Conservation (phyloP, 2,797 vertebrate genomes). For the Etheostoma nigrum region DNA sequence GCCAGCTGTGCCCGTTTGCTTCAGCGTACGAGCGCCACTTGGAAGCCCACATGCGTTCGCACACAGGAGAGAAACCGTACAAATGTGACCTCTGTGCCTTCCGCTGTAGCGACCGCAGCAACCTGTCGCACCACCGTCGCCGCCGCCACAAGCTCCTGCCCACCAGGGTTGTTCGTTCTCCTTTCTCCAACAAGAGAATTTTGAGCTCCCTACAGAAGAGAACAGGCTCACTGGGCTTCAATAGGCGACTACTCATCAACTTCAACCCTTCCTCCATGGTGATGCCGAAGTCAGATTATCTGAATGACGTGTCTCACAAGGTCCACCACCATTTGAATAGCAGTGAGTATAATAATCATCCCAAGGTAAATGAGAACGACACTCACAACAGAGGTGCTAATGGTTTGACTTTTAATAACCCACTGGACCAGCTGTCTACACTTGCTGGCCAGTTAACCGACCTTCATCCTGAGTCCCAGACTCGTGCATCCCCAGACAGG, state of each 20-base stretch:
- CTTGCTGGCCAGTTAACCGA: conserved; percentile 92
- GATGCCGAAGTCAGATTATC: conserved; percentile 90
- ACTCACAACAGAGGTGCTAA: conserved; percentile 80
- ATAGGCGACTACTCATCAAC: conserved; percentile 92
- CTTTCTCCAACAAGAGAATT: conserved; percentile 94
- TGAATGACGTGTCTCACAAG: conserved; percentile 86
- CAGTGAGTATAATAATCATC: conserved; percentile 75
- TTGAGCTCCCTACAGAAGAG: conserved; percentile 95
- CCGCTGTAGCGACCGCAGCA: conserved; percentile 98
- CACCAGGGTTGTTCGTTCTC: conserved; percentile 89
- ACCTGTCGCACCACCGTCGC: conserved; percentile 96
- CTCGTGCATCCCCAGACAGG: conserved; percentile 85
- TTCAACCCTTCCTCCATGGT: conserved; percentile 90
- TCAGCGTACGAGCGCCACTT: conserved; percentile 98
- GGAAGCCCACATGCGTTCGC: conserved; percentile 98
- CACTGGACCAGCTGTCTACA: conserved; percentile 94
- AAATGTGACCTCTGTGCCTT: conserved; percentile 98
- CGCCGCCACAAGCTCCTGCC: conserved; percentile 97
- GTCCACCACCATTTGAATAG: conserved; percentile 75
- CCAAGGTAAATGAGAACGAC: conserved; percentile 80
- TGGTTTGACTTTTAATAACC: conserved; percentile 90
- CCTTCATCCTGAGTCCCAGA: conserved; percentile 89
- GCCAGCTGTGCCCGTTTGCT: conserved; percentile 96
- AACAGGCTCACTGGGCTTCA: conserved; percentile 89
- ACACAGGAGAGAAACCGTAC: conserved; percentile 98